Evolutionary conservation across 2,888 invertebrate species (phyloP).

Genomic region (Latrodectus elegans): DNA sequence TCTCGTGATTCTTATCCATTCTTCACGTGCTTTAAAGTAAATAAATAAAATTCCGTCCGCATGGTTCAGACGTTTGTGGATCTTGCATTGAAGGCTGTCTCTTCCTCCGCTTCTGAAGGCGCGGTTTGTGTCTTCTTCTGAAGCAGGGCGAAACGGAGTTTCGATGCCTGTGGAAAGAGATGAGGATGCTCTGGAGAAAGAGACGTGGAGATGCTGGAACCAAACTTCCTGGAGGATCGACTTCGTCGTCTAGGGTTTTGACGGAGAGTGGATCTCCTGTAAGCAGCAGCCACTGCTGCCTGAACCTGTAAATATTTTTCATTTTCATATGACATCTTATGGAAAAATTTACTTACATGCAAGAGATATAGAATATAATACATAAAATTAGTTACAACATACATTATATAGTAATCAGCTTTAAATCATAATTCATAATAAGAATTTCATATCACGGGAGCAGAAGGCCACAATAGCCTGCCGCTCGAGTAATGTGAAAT

Average conservation of each 20-base stretch:
- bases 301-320: constrained; percentile 28
- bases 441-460: no score
- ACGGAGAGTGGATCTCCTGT: constrained; percentile 13
- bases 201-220: constrained; percentile 31
- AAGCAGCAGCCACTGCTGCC: constrained; percentile 31
- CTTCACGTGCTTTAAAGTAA: no score
- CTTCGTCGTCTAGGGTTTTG: constrained; percentile 8
- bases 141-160: background rate
- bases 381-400: no score
- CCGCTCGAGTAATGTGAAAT: no score
- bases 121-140: background rate
- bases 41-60: no score
- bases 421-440: no score
- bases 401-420: no score
- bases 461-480: no score
- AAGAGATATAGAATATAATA: no score
- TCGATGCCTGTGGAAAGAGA: background rate
- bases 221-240: constrained; percentile 32
- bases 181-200: constrained; percentile 17
- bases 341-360: background rate
- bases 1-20: no score
- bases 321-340: background rate
- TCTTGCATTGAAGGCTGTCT: background rate
- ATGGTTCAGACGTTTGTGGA: background rate
- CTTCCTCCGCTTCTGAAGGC: background rate